A percentile compares a stretch with the other conserved stretches of the same genome.
These are phyloP conservation scores for Galerucella pusilla DNA, from an alignment of 2,888 invertebrate genomes.

Conservation along the genomic window DNA sequence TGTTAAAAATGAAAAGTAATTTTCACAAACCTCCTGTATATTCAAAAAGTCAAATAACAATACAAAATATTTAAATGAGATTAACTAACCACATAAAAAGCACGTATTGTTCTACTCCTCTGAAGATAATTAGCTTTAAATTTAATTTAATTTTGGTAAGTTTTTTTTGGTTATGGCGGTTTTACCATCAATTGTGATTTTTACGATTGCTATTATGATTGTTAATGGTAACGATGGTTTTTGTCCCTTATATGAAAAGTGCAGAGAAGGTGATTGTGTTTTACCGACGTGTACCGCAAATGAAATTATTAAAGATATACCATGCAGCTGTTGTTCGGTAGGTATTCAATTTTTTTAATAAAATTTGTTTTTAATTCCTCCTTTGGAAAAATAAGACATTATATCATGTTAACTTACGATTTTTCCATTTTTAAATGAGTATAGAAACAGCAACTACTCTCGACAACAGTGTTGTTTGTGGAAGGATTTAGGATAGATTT, in stretches of 20 bases:
- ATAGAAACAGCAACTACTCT: too few species aligned
- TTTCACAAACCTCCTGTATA: not conserved
- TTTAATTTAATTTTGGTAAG: not conserved
- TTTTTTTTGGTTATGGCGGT: not conserved
- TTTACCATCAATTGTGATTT: not conserved
- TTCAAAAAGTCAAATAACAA: not conserved
- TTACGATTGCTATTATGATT: not conserved
- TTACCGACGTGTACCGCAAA: not conserved
- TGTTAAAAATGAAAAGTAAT: too few species aligned
- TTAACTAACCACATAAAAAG: not conserved
- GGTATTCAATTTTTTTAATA: not conserved
- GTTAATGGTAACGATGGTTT: conserved; percentile 2
- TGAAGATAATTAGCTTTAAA: not conserved
- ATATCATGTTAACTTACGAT: too few species aligned
- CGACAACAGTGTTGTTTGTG: too few species aligned
- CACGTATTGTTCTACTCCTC: not conserved
- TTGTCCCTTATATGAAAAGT: conserved; percentile 3
- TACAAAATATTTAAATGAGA: not conserved
- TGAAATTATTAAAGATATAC: conserved; percentile 12
- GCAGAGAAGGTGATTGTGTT: conserved; percentile 1
- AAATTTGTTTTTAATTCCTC: too few species aligned
- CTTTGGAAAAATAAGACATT: too few species aligned
- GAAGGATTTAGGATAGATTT: too few species aligned
- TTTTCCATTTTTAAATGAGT: too few species aligned
- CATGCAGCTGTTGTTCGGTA: conserved; percentile 16